phyloP scores from a whole-genome alignment of 2,888 invertebrate species.

The Ptychoptera albimana region DNA sequence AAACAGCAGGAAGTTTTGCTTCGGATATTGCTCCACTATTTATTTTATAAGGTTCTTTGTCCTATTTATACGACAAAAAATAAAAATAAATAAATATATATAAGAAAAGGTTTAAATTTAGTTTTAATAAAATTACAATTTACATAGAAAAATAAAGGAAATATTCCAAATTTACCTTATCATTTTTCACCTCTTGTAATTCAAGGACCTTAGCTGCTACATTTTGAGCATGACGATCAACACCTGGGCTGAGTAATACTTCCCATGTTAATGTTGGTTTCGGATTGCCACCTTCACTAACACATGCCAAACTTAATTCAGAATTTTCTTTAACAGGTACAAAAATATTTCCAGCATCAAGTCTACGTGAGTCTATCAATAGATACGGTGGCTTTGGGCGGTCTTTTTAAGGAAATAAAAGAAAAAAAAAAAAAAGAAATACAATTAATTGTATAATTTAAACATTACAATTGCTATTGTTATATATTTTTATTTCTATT shows the following conservation, averaged over 20 bases:
- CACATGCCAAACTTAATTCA: constrained; percentile 64
- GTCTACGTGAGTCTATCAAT: constrained; percentile 67
- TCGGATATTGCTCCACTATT: constrained; percentile 40
- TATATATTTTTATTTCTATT: too few relatives aligned
- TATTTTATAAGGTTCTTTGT: constrained; percentile 28
- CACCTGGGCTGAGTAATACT: constrained; percentile 34
- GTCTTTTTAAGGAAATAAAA: constrained; percentile 34
- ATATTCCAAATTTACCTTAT: constrained; percentile 19
- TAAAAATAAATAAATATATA: background rate
- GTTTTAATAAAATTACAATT: background rate
- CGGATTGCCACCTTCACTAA: constrained; percentile 70
- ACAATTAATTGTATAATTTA: constrained; percentile 6
- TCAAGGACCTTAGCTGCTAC: constrained; percentile 33
- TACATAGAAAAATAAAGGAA: background rate
- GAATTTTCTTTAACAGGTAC: constrained; percentile 76
- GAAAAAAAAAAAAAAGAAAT: constrained; percentile 1
- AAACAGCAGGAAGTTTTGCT: constrained; percentile 53
- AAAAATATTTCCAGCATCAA: constrained; percentile 76
- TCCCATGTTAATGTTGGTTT: constrained; percentile 39
- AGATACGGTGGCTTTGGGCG: constrained; percentile 71
- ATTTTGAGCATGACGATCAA: constrained; percentile 39
- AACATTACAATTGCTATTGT: constrained; percentile 4
- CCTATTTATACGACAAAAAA: constrained; percentile 16
- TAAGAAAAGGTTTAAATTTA: background rate
- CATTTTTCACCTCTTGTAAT: constrained; percentile 28